phyloP scores from a whole-genome alignment of 2,113 vertebrate species.

The Pagrus major region DNA sequence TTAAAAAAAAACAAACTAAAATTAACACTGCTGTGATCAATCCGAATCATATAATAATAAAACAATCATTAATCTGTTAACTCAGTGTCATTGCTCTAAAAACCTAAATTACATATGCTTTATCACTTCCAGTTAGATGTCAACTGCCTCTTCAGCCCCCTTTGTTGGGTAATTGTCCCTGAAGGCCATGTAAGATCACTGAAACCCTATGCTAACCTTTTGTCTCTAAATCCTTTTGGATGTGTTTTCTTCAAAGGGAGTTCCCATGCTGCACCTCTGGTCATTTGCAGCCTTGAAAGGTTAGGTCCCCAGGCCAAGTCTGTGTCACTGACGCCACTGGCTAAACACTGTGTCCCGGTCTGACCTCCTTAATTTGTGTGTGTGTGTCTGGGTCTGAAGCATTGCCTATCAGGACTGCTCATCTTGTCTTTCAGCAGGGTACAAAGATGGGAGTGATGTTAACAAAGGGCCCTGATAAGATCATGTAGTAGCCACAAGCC shows the following conservation, averaged over 20 bases:
- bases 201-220: slow-evolving; percentile 44
- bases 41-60: slow-evolving; percentile 5
- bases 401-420: slow-evolving; percentile 39
- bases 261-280: slow-evolving; percentile 50
- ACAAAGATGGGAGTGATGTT: slow-evolving; percentile 42
- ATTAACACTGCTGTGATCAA: neutral
- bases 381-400: slow-evolving; percentile 26
- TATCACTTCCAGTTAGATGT: slow-evolving; percentile 4
- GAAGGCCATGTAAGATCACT: slow-evolving; percentile 22
- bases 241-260: slow-evolving; percentile 67
- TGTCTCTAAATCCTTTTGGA: slow-evolving; percentile 53
- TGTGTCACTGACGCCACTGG: slow-evolving; percentile 57
- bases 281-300: slow-evolving; percentile 47
- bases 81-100: neutral
- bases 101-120: slow-evolving; percentile 16
- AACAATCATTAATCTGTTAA: slow-evolving; percentile 12
- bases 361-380: slow-evolving; percentile 62
- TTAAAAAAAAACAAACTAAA: too few species aligned
- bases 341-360: slow-evolving; percentile 80
- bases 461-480: slow-evolving; percentile 60
- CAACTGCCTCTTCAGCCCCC: slow-evolving; percentile 6
- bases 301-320: slow-evolving; percentile 55
- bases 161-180: slow-evolving; percentile 37
- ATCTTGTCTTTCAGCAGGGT: slow-evolving; percentile 47
- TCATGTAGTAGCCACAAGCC: slow-evolving; percentile 59